Evolutionary conservation across 1,140 invertebrate genomes (phyloP).

Genomic region (Rhynchophorus ferrugineus): DNA sequence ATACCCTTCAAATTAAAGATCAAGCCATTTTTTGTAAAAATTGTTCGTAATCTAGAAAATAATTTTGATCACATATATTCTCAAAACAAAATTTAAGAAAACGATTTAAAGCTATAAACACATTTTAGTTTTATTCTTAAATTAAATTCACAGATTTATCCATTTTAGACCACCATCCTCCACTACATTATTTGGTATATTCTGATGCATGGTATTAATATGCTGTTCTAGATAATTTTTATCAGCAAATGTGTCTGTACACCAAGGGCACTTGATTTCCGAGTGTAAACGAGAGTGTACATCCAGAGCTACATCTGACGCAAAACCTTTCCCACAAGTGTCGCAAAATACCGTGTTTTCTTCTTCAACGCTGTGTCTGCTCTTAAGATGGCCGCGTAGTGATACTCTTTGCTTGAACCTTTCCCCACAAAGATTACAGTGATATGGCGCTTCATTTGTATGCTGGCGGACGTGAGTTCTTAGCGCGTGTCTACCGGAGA

Average conservation of each 20-base stretch:
- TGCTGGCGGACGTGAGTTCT: conserved; percentile 29
- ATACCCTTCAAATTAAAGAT: too few relatives aligned
- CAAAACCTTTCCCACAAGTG: conserved; percentile 27
- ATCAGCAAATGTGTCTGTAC: conserved; percentile 22
- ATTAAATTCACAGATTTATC: conserved; percentile 6
- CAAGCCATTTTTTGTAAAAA: too few relatives aligned
- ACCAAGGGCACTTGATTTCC: conserved; percentile 18
- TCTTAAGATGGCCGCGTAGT: conserved; percentile 27
- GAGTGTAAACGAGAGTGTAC: conserved; percentile 17
- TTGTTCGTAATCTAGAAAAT: too few relatives aligned
- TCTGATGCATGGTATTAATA: conserved; percentile 2
- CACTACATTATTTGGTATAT: not conserved
- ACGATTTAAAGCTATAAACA: too few relatives aligned
- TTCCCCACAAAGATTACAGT: conserved; percentile 27
- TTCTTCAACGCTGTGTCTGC: conserved; percentile 27
- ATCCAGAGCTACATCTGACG: conserved; percentile 15
- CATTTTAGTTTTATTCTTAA: not conserved
- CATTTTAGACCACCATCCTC: not conserved
- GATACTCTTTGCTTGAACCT: conserved; percentile 30
- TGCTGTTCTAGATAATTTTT: conserved; percentile 20
- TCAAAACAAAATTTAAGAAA: too few relatives aligned
- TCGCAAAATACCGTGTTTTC: conserved; percentile 25
- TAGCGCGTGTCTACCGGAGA: conserved; percentile 26
- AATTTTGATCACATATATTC: too few relatives aligned
- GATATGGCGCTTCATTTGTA: conserved; percentile 29